phyloP scores from a whole-genome alignment of 2,797 vertebrate species.

The Cyclopterus lumpus region DNA sequence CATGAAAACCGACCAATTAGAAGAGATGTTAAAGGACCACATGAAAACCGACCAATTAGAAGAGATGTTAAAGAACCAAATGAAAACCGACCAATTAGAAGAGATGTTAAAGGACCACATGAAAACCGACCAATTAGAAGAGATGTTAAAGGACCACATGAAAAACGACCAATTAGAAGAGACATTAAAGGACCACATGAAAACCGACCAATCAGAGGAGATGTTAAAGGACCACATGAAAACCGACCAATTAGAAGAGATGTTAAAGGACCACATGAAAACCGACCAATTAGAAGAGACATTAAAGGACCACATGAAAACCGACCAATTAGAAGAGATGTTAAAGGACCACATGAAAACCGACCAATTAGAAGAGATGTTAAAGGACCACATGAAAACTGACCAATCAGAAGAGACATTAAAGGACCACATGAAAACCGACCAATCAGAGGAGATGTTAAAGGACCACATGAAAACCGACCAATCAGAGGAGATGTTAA shows the following conservation, averaged over 20 bases:
- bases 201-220: not conserved
- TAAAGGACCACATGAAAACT: no score
- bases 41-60: not conserved
- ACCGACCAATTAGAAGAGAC: not conserved
- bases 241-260: not conserved
- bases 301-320: not conserved
- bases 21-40: not conserved
- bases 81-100: not conserved
- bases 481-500: no score
- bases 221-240: not conserved
- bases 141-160: not conserved
- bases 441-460: not conserved
- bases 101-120: not conserved
- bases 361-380: no score
- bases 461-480: no score
- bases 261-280: not conserved
- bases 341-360: no score
- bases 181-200: not conserved
- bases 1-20: not conserved
- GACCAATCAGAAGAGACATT: not conserved
- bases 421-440: not conserved
- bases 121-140: not conserved
- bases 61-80: no score
- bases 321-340: not conserved
- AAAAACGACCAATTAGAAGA: not conserved